Percentiles rank a stretch among this genome's conserved stretches.
phyloP scores from a whole-genome alignment of 2,888 invertebrate genomes.

The Gisinianus flammeolus region DNA sequence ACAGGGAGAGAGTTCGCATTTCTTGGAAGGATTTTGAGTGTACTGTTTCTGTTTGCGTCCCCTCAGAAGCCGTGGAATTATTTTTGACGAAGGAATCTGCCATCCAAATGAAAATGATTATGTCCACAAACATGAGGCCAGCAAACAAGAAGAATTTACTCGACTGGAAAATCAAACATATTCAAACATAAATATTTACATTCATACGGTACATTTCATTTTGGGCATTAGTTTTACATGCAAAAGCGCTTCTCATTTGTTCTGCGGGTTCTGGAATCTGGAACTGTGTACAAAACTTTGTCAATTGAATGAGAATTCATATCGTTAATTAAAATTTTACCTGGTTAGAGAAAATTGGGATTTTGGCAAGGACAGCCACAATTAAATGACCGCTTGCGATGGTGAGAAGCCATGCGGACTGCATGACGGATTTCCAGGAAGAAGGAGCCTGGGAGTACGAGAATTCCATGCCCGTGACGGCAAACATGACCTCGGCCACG shows the following conservation, averaged over 20 bases:
- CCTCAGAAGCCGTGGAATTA: neutral
- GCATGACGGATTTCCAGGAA: constrained; percentile 68
- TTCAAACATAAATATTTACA: neutral
- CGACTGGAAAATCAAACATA: constrained; percentile 68
- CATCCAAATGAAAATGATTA: constrained; percentile 72
- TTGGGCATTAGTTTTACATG: too few relatives aligned
- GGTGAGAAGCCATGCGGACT: constrained; percentile 67
- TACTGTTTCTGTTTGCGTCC: neutral
- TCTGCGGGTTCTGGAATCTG: too few relatives aligned
- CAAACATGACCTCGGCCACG: constrained; percentile 92
- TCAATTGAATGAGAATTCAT: too few relatives aligned
- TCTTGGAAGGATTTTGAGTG: neutral
- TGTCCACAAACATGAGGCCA: constrained; percentile 80
- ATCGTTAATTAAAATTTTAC: too few relatives aligned
- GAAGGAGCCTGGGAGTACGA: constrained; percentile 80
- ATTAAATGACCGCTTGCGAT: constrained; percentile 67
- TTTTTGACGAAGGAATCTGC: neutral
- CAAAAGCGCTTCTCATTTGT: too few relatives aligned
- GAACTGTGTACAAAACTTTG: too few relatives aligned
- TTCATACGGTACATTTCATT: too few relatives aligned
- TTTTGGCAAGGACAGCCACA: constrained; percentile 65
- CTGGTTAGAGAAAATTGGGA: constrained; percentile 62
- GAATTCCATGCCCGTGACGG: constrained; percentile 93
- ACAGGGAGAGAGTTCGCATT: neutral
- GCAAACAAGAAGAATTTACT: constrained; percentile 88